These are phyloP conservation scores for Caranx ignobilis DNA, from an alignment of 2,113 vertebrate species.

Conservation along the genomic window DNA sequence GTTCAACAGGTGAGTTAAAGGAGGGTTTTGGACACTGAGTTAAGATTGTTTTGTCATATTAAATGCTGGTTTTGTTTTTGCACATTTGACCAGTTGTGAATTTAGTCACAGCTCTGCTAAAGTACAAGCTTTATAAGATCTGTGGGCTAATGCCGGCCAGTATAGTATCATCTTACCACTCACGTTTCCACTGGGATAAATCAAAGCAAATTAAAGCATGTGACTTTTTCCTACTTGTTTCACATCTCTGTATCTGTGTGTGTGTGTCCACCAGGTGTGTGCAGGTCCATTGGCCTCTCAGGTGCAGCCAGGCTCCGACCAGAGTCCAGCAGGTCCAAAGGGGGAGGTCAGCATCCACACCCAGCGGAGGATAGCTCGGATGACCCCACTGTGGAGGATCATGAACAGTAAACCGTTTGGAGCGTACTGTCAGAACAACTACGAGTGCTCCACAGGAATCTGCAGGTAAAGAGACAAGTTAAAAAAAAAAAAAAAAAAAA, in stretches of 20 bases:
- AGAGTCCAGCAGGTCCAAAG: neutral
- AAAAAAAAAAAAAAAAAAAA: too few species aligned
- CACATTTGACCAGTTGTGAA: neutral
- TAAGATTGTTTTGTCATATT: neutral
- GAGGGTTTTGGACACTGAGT: neutral
- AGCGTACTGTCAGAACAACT: conserved; percentile 84
- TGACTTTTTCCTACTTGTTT: neutral
- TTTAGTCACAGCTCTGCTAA: neutral
- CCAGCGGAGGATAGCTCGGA: conserved; percentile 73
- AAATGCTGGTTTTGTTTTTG: neutral
- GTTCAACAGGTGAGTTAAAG: conserved; percentile 68
- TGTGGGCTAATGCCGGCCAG: neutral
- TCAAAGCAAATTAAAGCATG: neutral
- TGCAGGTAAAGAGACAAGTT: conserved; percentile 76
- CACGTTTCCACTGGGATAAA: neutral
- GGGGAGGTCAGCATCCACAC: neutral
- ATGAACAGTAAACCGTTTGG: conserved; percentile 84
- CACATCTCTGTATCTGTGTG: neutral
- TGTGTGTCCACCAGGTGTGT: conserved; percentile 60
- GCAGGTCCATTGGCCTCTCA: conserved; percentile 60
- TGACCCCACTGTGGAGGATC: conserved; percentile 85
- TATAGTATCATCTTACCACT: neutral
- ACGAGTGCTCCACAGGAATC: conserved; percentile 83
- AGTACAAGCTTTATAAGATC: neutral
- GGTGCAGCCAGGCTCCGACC: conserved; percentile 25